Evolutionary conservation across 2,888 invertebrate genomes (phyloP).

Genomic region (Tridacna gigas): DNA sequence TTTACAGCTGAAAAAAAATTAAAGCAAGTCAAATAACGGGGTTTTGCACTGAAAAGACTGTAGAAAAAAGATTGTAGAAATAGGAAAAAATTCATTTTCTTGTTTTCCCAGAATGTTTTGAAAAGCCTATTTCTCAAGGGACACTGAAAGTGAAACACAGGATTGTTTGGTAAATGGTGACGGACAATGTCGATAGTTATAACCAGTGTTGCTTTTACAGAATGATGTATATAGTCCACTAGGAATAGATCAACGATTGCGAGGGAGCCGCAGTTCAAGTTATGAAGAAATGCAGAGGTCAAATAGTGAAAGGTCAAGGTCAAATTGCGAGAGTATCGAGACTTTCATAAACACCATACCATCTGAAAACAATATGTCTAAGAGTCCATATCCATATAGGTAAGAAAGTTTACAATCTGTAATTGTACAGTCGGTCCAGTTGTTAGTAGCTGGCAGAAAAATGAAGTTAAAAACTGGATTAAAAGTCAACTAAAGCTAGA

Average conservation of each 20-base stretch:
- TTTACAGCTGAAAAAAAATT: too few relatives aligned
- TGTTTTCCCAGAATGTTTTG: background rate
- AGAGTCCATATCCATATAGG: slow-evolving; percentile 57
- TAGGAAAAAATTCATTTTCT: background rate
- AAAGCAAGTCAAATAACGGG: too few relatives aligned
- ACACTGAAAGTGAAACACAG: too few relatives aligned
- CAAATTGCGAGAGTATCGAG: slow-evolving; percentile 53
- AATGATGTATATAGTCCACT: slow-evolving; percentile 12
- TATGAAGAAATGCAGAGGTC: background rate
- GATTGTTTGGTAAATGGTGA: too few relatives aligned
- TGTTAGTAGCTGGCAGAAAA: too few relatives aligned
- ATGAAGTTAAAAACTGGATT: too few relatives aligned
- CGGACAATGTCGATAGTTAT: background rate
- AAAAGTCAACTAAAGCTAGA: too few relatives aligned
- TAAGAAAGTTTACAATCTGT: background rate
- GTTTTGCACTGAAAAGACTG: too few relatives aligned
- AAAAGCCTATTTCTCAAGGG: background rate
- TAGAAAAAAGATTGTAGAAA: background rate
- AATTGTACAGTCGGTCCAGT: too few relatives aligned
- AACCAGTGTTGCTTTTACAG: slow-evolving; percentile 6
- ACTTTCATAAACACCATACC: slow-evolving; percentile 59
- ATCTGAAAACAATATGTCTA: slow-evolving; percentile 47
- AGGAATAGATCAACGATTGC: slow-evolving; percentile 4
- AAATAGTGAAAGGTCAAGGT: background rate
- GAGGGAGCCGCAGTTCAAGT: background rate